These are phyloP conservation scores for Patagioenas fasciata DNA, from an alignment of 2,113 vertebrate species.

Conservation along the genomic window DNA sequence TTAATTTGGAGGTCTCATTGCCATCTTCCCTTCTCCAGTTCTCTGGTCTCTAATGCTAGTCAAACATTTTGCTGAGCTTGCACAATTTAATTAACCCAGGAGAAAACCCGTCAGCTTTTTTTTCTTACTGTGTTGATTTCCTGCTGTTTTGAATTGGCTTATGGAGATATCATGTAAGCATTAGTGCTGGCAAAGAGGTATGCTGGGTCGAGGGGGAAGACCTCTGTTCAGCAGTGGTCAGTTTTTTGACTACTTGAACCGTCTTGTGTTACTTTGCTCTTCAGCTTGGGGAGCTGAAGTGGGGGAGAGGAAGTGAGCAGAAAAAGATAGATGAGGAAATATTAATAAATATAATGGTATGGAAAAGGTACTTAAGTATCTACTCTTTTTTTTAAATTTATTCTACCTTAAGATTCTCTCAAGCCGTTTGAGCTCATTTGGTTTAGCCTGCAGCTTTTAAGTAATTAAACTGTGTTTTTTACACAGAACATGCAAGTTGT, in stretches of 20 bases:
- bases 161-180: background rate
- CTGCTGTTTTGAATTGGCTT: background rate
- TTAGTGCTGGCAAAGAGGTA: background rate
- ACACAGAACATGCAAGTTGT: background rate
- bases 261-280: background rate
- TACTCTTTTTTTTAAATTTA: background rate
- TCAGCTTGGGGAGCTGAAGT: background rate
- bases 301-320: background rate
- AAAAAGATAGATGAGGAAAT: background rate
- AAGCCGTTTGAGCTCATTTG: background rate
- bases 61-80: background rate
- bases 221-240: background rate
- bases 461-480: background rate
- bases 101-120: background rate
- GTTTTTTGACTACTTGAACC: background rate
- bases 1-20: background rate
- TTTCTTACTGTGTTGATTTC: background rate
- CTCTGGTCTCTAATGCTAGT: background rate
- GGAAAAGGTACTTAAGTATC: background rate
- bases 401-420: background rate
- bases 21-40: background rate
- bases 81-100: background rate
- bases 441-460: background rate
- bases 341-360: background rate
- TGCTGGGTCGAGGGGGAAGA: background rate